Base-by-base conservation (phyloP, 2,797 vertebrate species). In the Tragelaphus oryx region DNA sequence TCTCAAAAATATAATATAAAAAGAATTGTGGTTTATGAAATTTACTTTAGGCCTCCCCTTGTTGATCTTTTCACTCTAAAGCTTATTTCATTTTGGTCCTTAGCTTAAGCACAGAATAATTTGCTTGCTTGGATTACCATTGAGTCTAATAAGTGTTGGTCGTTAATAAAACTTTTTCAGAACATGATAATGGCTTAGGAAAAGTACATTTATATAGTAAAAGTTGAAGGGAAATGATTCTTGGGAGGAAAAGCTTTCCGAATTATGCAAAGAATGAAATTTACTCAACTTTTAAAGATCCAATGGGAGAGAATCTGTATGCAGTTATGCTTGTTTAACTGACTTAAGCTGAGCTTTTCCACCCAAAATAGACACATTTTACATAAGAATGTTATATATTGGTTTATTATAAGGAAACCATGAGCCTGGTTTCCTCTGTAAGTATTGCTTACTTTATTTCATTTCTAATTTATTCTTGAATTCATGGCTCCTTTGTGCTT, bases 221-320 rank as follows among this genome's bases (percentile, higher is more conserved):
- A 74, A 93, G 22, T 88, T 87, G 54, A 86, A 57, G 55, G 46
- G 24, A 96, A 94, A 91, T 94, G 54, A 79, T 97, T 94, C 86
- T 94, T 91, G 17, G 18, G 91, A 96, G 93, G 24, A 87, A 95
- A 94, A 94, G 37, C 78, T 93, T 93, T 94, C 46, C 5, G 4
- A 96, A 97, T 96, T 98, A 97, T 96, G 93, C 89, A 95, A 91
- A 91, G 68, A 96, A 88, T 97, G 95, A 96, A 96, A 97, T 96
- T 97, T 96, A 97, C 95, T 96, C 90, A 93, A 96, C 83, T 95
- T 96, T 94, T 93, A 93, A 92, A 89, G 76, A 94, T 87, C 76
- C 91, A 86, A 55, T 71, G 76, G 96, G 83, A 94, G 55, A 88
- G 59, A 92, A 94, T 93, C 93, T 84, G 8, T 57, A 89, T 93